Base-by-base conservation (phyloP, 2,888 invertebrate genomes). In the Clivina fossor region DNA sequence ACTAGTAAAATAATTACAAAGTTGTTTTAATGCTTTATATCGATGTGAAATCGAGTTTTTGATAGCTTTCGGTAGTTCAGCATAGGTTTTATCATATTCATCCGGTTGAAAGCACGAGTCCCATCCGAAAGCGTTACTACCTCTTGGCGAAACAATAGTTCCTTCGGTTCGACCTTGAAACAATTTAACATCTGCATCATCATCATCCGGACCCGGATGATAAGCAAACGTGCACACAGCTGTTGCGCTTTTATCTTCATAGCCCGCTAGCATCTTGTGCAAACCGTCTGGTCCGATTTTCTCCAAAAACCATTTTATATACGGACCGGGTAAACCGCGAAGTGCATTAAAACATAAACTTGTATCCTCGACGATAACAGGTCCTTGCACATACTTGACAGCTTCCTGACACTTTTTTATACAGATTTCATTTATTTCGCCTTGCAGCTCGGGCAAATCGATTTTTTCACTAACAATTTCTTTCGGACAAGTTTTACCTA, bases 31-130 rank as follows among this genome's bases (percentile, higher is more conserved):
- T 3, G 97, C 97, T 69, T 79, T 86, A 66, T 82, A 88, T 62
- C 99, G 81, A 74, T 99, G 99, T 1, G 97, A 98, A 64, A 99
- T 94, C 69, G 80, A 76, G 73, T 99, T 97, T 72, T 99, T 99
- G 58, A 84, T 82, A 33, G 80, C 78, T 66, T 88, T 89, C 2
- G 86, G 78, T 80, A 99, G 77, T 78, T 99, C 94, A 0, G 91
- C 97, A 74, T 91, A 99, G 0, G 98, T 99, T 71, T 86, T 71
- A 2, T 80, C 74, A 67, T 82, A 88, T 1, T 86, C 90, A 5
- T 80, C 77, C 0, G 95, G 95, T 69, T 89, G 85, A 68, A 99
- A 99, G 64, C 94, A 86, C 2, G 95, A 89, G 76, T 99, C 99
- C 98, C 98, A 99, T 3, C 99, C 99, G 77, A 99, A 99, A 67